phyloP scores from a whole-genome alignment of 2,797 vertebrate species.

The Manis pentadactyla region DNA sequence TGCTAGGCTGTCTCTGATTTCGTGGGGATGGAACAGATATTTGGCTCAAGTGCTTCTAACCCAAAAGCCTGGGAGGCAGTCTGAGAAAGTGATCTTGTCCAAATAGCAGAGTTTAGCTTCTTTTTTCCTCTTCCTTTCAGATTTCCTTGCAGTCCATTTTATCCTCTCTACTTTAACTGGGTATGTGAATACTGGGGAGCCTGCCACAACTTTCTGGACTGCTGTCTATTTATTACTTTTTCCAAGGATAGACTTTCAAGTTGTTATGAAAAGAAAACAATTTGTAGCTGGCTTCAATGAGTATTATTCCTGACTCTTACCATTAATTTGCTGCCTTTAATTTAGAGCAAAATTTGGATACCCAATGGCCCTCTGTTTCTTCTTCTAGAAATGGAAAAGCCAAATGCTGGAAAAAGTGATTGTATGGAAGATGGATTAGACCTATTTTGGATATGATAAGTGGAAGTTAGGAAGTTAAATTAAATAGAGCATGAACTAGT shows the following conservation, averaged over 20 bases:
- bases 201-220: not conserved
- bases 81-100: slow-evolving; percentile 66
- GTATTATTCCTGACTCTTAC: not conserved
- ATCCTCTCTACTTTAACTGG: not conserved
- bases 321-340: slow-evolving; percentile 40
- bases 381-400: slow-evolving; percentile 34
- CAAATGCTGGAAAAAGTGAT: not conserved
- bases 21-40: slow-evolving; percentile 40
- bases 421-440: not conserved
- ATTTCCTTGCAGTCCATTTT: not conserved
- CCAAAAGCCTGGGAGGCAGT: slow-evolving; percentile 22
- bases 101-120: slow-evolving; percentile 39
- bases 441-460: not conserved
- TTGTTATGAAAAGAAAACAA: not conserved
- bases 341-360: slow-evolving; percentile 38
- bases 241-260: not conserved
- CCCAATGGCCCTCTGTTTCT: not conserved
- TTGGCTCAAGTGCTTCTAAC: not conserved
- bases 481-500: not conserved
- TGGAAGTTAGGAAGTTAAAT: not conserved
- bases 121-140: not conserved
- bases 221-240: slow-evolving; percentile 26
- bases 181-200: not conserved
- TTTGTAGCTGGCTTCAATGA: not conserved
- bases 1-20: slow-evolving; percentile 34